These are phyloP conservation scores for Neogale vison DNA, from an alignment of 2,113 vertebrate species.

Conservation along the genomic window DNA sequence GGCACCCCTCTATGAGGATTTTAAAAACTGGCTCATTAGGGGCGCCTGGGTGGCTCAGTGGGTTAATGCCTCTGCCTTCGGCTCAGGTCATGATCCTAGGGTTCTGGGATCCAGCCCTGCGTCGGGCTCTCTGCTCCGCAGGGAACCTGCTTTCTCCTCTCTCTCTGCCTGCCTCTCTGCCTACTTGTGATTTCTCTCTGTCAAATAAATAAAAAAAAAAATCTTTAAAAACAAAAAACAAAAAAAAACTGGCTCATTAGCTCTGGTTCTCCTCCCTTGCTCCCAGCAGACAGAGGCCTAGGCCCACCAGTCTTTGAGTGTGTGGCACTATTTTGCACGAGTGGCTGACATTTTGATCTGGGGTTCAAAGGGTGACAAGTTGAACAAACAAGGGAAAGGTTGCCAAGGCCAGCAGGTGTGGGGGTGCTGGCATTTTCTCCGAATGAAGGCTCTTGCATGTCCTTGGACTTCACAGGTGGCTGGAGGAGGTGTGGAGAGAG, in stretches of 20 bases:
- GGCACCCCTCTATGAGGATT: not conserved
- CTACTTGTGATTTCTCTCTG: too few relatives aligned
- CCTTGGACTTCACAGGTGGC: conserved; percentile 3
- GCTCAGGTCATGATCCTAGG: too few relatives aligned
- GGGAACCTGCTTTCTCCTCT: too few relatives aligned
- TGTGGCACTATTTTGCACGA: not conserved
- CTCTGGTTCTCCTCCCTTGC: not conserved
- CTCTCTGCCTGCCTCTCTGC: too few relatives aligned
- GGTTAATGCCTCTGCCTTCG: too few relatives aligned
- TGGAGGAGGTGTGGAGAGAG: not conserved
- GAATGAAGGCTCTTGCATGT: not conserved
- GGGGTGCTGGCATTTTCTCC: not conserved
- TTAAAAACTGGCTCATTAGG: not conserved
- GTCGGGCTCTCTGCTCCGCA: too few relatives aligned
- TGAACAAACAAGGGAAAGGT: not conserved
- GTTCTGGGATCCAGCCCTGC: too few relatives aligned
- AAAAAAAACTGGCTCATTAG: not conserved
- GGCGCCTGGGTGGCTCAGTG: too few relatives aligned
- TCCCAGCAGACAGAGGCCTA: not conserved
- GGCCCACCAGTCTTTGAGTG: not conserved
- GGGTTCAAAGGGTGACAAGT: not conserved
- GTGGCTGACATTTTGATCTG: not conserved
- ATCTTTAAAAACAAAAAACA: too few relatives aligned
- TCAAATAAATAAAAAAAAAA: too few relatives aligned
- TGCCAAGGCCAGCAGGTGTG: not conserved